These are phyloP conservation scores for Plectrocnemia conspersa DNA, from an alignment of 1,140 invertebrate species.

Conservation along the genomic window DNA sequence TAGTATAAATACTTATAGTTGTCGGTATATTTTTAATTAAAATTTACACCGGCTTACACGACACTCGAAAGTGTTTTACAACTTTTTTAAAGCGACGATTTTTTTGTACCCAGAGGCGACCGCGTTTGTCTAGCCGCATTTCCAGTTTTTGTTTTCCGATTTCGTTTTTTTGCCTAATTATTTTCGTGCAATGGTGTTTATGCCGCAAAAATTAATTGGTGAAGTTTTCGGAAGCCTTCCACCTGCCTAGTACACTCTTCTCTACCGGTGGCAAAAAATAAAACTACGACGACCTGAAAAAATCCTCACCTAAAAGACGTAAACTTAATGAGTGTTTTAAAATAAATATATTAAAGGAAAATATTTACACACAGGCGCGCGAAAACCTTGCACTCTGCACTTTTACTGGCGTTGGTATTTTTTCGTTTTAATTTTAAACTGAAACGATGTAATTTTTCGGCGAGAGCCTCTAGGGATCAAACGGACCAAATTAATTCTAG, in stretches of 20 bases:
- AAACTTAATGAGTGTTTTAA: background rate
- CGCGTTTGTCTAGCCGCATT: slow-evolving; percentile 28
- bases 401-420: background rate
- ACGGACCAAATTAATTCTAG: slow-evolving; percentile 27
- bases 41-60: background rate
- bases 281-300: background rate
- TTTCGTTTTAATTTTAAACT: slow-evolving; percentile 20
- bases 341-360: background rate
- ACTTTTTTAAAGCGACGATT: slow-evolving; percentile 12
- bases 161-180: slow-evolving; percentile 35
- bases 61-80: slow-evolving; percentile 10
- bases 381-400: background rate
- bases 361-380: background rate
- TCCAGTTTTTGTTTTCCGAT: slow-evolving; percentile 23
- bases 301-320: background rate
- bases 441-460: slow-evolving; percentile 23
- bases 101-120: slow-evolving; percentile 14
- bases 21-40: too few relatives aligned
- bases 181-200: slow-evolving; percentile 32
- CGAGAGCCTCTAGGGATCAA: slow-evolving; percentile 9
- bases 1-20: too few relatives aligned
- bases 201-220: slow-evolving; percentile 32
- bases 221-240: slow-evolving; percentile 26
- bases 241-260: background rate
- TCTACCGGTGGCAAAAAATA: background rate